Conservation (phyloP, 2,888 invertebrate species). For the Catocala nupta region DNA sequence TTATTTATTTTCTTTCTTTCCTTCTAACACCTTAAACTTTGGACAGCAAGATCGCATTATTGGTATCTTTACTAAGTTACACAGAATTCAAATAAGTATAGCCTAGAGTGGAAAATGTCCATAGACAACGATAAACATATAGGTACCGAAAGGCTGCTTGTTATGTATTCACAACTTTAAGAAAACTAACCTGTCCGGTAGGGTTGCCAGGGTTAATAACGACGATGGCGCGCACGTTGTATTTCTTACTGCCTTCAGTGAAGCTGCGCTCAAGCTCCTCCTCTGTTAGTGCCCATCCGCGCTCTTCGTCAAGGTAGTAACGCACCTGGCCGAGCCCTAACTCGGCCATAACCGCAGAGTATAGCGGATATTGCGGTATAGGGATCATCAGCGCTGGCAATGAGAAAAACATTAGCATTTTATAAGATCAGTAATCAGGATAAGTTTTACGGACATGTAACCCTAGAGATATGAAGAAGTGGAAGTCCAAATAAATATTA, state of each 20-base stretch:
- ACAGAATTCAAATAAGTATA: no score
- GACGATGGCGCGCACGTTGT: slow-evolving; percentile 94
- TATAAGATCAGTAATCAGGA: background rate
- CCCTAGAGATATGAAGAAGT: no score
- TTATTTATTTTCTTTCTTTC: no score
- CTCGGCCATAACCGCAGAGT: slow-evolving; percentile 98
- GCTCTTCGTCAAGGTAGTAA: slow-evolving; percentile 96
- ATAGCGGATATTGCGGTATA: slow-evolving; percentile 99
- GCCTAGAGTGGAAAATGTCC: no score
- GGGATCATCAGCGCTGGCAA: slow-evolving; percentile 96
- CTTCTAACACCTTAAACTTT: no score
- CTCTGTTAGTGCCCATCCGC: slow-evolving; percentile 94
- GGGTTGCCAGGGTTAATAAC: slow-evolving; percentile 99
- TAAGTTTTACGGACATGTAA: no score
- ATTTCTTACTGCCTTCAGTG: slow-evolving; percentile 87
- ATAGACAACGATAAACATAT: no score
- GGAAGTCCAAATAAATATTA: no score
- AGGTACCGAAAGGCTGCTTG: no score
- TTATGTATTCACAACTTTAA: no score
- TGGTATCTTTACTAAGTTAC: no score
- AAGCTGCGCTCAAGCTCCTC: slow-evolving; percentile 93
- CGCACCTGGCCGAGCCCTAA: slow-evolving; percentile 94
- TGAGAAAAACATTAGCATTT: background rate
- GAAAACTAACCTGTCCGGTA: slow-evolving; percentile 95
- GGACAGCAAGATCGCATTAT: no score